Conservation (phyloP, 1,140 invertebrate genomes). For the Lucilia sericata region DNA sequence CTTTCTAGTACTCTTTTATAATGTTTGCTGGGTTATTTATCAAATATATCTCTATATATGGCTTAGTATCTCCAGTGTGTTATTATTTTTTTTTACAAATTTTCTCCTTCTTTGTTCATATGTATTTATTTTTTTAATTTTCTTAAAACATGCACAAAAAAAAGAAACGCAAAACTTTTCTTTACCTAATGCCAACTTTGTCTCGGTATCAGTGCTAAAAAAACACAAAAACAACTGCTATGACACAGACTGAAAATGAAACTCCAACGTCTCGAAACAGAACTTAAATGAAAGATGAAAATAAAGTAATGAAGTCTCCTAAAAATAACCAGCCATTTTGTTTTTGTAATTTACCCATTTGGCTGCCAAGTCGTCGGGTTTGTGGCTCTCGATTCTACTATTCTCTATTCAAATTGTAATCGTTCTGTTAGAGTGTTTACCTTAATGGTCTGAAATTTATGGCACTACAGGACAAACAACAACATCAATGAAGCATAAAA, state of each 20-base stretch:
- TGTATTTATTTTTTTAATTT: constrained; percentile 3
- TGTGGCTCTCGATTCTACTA: neutral
- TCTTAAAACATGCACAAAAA: neutral
- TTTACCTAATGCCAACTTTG: constrained; percentile 15
- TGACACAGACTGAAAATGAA: neutral
- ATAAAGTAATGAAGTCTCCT: constrained; percentile 42
- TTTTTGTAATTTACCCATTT: constrained; percentile 18
- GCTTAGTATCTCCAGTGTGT: neutral
- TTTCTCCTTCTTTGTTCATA: neutral
- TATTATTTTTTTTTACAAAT: neutral
- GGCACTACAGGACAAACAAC: neutral
- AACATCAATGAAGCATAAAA: constrained; percentile 29
- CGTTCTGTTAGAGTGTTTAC: neutral
- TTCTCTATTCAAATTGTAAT: constrained; percentile 17
- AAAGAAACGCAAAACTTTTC: neutral
- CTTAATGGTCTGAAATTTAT: constrained; percentile 29
- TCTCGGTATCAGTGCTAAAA: neutral
- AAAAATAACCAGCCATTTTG: constrained; percentile 32
- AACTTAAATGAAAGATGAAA: constrained; percentile 21
- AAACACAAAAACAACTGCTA: neutral
- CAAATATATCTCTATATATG: neutral
- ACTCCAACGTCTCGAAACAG: neutral
- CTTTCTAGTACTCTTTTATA: neutral
- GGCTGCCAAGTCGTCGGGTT: constrained; percentile 31
- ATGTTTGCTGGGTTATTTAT: neutral